Percentiles rank a stretch among this genome's conserved stretches.
Evolutionary conservation across 2,113 vertebrate species (phyloP).

Genomic region (Epinephelus moara): DNA sequence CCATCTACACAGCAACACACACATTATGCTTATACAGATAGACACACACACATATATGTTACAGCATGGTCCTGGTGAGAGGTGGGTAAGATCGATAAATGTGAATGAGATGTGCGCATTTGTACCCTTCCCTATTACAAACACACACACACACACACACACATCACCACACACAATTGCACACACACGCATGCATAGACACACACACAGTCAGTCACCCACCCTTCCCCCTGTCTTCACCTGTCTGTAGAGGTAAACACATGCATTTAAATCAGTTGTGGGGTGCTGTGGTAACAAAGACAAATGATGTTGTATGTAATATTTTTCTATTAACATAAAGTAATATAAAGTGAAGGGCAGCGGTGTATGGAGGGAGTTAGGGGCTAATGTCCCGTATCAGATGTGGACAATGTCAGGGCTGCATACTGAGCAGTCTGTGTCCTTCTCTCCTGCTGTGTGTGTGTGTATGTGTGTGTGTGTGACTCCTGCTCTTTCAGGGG

Average conservation of each 20-base stretch:
- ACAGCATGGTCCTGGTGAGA: slow-evolving; percentile 52
- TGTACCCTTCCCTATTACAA: slow-evolving; percentile 58
- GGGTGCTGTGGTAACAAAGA: slow-evolving; percentile 94
- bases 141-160: slow-evolving; percentile 32
- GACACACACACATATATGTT: slow-evolving; percentile 20
- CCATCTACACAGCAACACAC: slow-evolving; percentile 38
- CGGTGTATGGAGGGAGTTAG: slow-evolving; percentile 99
- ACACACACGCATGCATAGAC: slow-evolving; percentile 9
- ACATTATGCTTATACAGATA: slow-evolving; percentile 31
- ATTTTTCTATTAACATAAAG: slow-evolving; percentile 99
- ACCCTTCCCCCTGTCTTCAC: slow-evolving; percentile 87
- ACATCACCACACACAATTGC: slow-evolving; percentile 13
- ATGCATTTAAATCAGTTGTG: slow-evolving; percentile 90
- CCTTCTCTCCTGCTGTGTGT: slow-evolving; percentile 96
- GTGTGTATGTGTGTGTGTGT: slow-evolving; percentile 90
- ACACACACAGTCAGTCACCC: slow-evolving; percentile 65
- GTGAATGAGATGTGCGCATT: slow-evolving; percentile 70
- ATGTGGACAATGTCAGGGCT: slow-evolving; percentile 99
- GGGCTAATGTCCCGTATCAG: slow-evolving; percentile 99
- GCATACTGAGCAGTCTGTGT: slow-evolving; percentile 99
- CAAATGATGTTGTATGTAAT: slow-evolving; percentile 99
- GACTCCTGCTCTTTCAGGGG: slow-evolving; percentile 71
- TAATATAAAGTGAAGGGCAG: slow-evolving; percentile 99
- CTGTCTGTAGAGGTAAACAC: slow-evolving; percentile 94
- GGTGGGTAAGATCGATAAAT: slow-evolving; percentile 83